These are phyloP conservation scores for Iselma pallidipennis DNA, from an alignment of 2,888 invertebrate species.

Conservation along the genomic window DNA sequence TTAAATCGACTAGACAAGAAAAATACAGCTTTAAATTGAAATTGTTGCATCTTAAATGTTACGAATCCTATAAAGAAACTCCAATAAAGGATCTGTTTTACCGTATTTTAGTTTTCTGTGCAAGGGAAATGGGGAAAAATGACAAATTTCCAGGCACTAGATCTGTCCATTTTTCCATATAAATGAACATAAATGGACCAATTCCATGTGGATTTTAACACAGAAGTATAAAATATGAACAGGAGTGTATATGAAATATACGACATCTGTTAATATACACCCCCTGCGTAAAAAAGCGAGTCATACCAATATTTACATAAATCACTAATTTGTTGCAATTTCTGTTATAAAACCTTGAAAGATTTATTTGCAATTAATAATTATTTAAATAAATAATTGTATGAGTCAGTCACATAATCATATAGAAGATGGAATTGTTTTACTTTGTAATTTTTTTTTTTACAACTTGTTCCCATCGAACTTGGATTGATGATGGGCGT, in stretches of 20 bases:
- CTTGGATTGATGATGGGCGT: neutral
- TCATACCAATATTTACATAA: neutral
- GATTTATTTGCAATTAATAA: neutral
- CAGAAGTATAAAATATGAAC: neutral
- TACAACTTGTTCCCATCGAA: no score
- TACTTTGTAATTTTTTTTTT: no score
- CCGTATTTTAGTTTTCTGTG: no score
- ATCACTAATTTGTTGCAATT: neutral
- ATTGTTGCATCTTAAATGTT: no score
- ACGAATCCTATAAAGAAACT: no score
- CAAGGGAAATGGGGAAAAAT: no score
- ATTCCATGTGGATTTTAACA: neutral
- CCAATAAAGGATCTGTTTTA: no score
- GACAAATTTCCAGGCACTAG: no score
- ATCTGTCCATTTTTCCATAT: no score
- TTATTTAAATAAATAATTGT: neutral
- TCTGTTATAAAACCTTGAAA: neutral
- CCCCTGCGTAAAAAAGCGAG: no score
- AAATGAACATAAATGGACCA: neutral
- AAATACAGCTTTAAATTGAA: no score
- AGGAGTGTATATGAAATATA: neutral
- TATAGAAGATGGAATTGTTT: neutral
- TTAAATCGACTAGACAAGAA: no score
- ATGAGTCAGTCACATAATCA: neutral
- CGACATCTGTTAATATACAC: neutral